A percentile compares a stretch with the other conserved stretches of the same genome.
These are phyloP conservation scores for Hippocampus kuda DNA, from an alignment of 2,797 vertebrate genomes.

Conservation along the genomic window DNA sequence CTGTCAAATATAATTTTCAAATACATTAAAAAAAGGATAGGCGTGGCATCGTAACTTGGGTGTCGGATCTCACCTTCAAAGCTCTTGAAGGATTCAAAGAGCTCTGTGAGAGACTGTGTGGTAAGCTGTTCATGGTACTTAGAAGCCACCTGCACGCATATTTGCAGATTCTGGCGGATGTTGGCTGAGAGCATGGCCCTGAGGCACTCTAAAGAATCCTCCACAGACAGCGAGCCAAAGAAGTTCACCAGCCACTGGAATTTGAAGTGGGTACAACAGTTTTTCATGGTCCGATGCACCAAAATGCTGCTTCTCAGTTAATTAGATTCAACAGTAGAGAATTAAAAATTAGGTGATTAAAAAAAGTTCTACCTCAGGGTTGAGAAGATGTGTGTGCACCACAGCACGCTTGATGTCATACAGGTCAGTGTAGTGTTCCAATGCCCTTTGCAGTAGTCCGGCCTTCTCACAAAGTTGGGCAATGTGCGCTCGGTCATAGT, in stretches of 20 bases:
- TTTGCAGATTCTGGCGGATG: constrained; percentile 95
- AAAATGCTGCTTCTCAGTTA: background rate
- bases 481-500: constrained; percentile 91
- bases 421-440: constrained; percentile 92
- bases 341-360: background rate
- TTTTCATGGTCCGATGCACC: background rate
- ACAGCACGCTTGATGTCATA: constrained; percentile 94
- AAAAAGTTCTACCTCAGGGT: constrained; percentile 76
- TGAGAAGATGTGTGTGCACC: constrained; percentile 93
- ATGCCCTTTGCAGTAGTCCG: constrained; percentile 83
- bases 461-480: constrained; percentile 95
- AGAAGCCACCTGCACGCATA: constrained; percentile 93
- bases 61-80: constrained; percentile 78
- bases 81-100: constrained; percentile 97
- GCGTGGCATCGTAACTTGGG: too few species aligned
- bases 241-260: constrained; percentile 93
- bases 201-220: constrained; percentile 91
- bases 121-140: constrained; percentile 93
- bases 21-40: too few species aligned
- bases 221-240: constrained; percentile 89
- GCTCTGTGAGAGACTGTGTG: constrained; percentile 87
- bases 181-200: constrained; percentile 94
- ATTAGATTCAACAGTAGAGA: background rate
- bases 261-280: constrained; percentile 14
- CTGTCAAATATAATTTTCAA: background rate